phyloP scores from a whole-genome alignment of 2,113 vertebrate genomes.

The Vicugna pacos region DNA sequence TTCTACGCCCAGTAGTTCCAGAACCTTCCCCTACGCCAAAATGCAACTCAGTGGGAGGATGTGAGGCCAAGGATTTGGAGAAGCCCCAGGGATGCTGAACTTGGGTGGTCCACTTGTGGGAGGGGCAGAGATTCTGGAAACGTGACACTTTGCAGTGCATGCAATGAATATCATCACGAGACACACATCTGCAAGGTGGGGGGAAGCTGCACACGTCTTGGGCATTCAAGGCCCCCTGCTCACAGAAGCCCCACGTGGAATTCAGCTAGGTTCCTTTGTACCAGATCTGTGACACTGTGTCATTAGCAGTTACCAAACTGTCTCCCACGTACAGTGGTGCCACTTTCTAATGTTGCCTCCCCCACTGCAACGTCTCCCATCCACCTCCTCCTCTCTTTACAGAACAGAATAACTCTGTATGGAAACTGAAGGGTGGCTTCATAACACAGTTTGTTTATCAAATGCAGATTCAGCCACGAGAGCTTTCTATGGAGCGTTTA shows the following conservation, averaged over 20 bases:
- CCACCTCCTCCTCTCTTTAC: not conserved
- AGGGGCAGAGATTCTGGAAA: not conserved
- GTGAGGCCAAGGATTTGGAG: not conserved
- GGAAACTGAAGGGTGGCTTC: not conserved
- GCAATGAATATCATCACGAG: not conserved
- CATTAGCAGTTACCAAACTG: not conserved
- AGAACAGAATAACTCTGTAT: not conserved
- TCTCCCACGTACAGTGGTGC: rapidly evolving
- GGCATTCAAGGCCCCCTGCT: constrained; percentile 63
- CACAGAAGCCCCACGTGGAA: constrained; percentile 60
- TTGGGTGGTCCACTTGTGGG: not conserved
- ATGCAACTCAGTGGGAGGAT: not conserved
- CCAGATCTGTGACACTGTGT: not conserved
- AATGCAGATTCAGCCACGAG: not conserved
- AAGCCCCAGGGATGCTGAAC: not conserved
- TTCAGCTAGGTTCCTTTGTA: not conserved
- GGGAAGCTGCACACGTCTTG: rapidly evolving
- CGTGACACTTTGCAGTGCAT: not conserved
- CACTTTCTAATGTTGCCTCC: not conserved
- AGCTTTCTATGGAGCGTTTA: not conserved
- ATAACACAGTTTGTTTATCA: not conserved
- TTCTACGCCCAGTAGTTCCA: too few species aligned
- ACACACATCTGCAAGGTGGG: too few species aligned
- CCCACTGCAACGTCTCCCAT: rapidly evolving
- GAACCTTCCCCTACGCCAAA: not conserved